Conservation (phyloP, 2,797 vertebrate genomes). For the Pyrocephalus nanus region DNA sequence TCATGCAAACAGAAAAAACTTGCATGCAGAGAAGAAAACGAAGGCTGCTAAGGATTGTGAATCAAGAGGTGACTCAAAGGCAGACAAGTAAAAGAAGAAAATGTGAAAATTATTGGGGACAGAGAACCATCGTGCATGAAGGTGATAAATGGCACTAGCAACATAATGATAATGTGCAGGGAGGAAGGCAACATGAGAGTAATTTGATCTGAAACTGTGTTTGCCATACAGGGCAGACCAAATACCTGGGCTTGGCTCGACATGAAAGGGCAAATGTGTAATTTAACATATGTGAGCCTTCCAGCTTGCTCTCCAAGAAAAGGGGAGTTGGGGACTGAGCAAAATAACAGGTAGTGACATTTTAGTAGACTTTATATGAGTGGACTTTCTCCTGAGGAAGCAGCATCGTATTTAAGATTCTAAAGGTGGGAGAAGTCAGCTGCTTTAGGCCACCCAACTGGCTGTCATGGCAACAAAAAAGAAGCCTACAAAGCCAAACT, state of each 20-base stretch:
- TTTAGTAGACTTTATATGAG: not conserved
- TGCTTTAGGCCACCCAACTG: not conserved
- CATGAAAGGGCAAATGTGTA: not conserved
- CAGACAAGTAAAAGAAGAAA: not conserved
- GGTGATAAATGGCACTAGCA: not conserved
- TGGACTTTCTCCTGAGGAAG: not conserved
- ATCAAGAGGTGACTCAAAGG: not conserved
- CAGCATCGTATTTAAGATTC: not conserved
- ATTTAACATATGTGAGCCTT: not conserved
- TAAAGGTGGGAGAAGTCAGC: not conserved
- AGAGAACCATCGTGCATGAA: not conserved
- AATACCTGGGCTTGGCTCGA: not conserved
- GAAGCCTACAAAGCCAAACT: not conserved
- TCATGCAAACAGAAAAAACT: not conserved
- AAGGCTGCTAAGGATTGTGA: not conserved
- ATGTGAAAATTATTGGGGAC: not conserved
- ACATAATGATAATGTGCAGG: not conserved
- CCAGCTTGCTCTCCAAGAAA: not conserved
- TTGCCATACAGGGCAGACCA: not conserved
- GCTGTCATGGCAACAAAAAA: not conserved
- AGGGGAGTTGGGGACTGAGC: accelerated
- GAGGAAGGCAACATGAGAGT: not conserved
- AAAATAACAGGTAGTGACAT: not conserved
- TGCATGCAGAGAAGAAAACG: not conserved
- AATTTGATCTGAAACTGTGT: not conserved